Conservation (phyloP, 2,113 vertebrate genomes). For the Aleadryas rufinucha region DNA sequence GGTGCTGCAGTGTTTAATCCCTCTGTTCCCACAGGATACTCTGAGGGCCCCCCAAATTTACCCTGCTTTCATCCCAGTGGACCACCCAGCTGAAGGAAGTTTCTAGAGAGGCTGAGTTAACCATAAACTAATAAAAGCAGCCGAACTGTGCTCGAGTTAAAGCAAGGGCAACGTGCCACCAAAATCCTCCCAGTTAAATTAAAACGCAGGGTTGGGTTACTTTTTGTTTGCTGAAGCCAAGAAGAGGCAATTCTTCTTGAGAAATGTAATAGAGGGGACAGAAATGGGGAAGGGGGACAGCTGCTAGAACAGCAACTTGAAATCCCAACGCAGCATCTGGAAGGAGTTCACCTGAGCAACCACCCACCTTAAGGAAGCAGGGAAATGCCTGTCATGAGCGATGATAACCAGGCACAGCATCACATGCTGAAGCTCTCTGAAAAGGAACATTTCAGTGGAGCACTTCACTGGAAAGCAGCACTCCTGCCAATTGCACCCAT, state of each 20-base stretch:
- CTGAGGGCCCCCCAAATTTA: background rate
- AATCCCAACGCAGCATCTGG: background rate
- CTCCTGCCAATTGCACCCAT: background rate
- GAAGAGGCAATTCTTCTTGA: background rate
- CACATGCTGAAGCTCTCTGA: background rate
- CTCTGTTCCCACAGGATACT: background rate
- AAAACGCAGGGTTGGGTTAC: conserved; percentile 3
- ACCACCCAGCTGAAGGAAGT: conserved; percentile 22
- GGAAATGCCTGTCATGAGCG: background rate
- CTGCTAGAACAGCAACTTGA: background rate
- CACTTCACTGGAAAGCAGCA: background rate
- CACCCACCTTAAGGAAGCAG: background rate
- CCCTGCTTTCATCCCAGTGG: background rate
- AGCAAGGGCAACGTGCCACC: conserved; percentile 1
- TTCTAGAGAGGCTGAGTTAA: background rate
- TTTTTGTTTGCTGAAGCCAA: background rate
- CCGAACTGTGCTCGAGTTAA: background rate
- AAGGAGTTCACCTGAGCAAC: background rate
- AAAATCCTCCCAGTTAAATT: background rate
- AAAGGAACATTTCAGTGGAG: background rate
- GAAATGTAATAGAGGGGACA: background rate
- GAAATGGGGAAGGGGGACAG: background rate
- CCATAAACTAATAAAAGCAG: background rate
- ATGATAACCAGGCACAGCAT: background rate
- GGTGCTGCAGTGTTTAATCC: background rate